phyloP scores from a whole-genome alignment of 2,113 vertebrate genomes.

The Romanogobio albipinnatus region DNA sequence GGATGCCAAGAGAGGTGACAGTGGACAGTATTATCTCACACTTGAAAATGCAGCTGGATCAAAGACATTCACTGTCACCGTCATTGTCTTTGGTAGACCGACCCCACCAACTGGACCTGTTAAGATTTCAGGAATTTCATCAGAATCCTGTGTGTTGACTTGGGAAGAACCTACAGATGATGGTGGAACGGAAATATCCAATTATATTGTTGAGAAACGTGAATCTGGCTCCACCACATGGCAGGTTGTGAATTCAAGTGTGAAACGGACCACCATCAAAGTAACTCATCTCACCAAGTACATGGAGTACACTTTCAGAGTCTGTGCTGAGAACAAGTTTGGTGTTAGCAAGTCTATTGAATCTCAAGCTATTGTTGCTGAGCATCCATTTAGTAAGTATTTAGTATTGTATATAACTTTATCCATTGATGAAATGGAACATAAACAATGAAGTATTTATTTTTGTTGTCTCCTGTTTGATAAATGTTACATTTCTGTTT shows the following conservation, averaged over 20 bases:
- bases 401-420: background rate
- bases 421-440: background rate
- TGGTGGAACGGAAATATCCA: constrained; percentile 90
- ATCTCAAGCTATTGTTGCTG: constrained; percentile 87
- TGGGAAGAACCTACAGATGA: constrained; percentile 93
- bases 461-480: background rate
- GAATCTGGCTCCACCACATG: constrained; percentile 92
- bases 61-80: constrained; percentile 93
- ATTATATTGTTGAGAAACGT: constrained; percentile 98
- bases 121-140: constrained; percentile 88
- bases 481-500: constrained; percentile 15
- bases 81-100: constrained; percentile 90
- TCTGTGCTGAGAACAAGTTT: constrained; percentile 95
- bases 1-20: constrained; percentile 96
- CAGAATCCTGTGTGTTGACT: constrained; percentile 90
- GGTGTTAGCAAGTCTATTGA: constrained; percentile 95
- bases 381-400: constrained; percentile 93
- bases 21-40: constrained; percentile 93
- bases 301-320: constrained; percentile 96
- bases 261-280: constrained; percentile 96
- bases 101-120: constrained; percentile 86
- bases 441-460: background rate
- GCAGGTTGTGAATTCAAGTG: constrained; percentile 97
- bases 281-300: constrained; percentile 95
- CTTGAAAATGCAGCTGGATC: constrained; percentile 92